Percentiles rank a stretch among this genome's conserved stretches.
phyloP scores from a whole-genome alignment of 2,797 vertebrate genomes.

The Limosa lapponica region DNA sequence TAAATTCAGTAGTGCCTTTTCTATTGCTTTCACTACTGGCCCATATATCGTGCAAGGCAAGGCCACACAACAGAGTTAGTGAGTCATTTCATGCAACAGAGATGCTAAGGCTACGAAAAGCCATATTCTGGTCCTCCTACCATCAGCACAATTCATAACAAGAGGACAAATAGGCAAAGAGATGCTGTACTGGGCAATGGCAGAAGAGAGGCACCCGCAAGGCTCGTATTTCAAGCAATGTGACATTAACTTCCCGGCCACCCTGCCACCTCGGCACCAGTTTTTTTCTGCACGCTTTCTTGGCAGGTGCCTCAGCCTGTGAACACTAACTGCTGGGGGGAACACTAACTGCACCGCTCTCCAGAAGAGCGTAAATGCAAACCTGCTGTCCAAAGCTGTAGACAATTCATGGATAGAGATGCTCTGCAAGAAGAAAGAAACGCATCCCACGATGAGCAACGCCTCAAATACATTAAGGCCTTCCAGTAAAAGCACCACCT shows the following conservation, averaged over 20 bases:
- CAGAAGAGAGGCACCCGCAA: not conserved
- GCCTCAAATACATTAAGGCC: not conserved
- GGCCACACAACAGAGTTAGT: not conserved
- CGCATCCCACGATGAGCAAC: not conserved
- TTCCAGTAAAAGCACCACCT: not conserved
- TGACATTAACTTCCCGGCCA: not conserved
- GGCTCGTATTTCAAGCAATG: not conserved
- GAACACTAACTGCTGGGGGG: not conserved
- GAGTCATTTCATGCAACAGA: not conserved
- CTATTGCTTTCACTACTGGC: not conserved
- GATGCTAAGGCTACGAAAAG: not conserved
- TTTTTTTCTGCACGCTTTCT: not conserved
- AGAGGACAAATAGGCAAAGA: not conserved
- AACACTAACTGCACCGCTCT: not conserved
- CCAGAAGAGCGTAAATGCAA: accelerated
- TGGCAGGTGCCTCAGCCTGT: not conserved
- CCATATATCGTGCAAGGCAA: not conserved
- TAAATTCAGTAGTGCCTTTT: not conserved
- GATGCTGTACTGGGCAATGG: not conserved
- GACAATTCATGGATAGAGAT: not conserved
- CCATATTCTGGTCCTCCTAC: not conserved
- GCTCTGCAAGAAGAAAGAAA: not conserved
- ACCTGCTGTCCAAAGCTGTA: not conserved
- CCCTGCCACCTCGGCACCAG: not conserved
- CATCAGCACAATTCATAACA: not conserved